Evolutionary conservation across 64 coral and sea anemone species (phyloP).

Genomic region (Porites lutea): DNA sequence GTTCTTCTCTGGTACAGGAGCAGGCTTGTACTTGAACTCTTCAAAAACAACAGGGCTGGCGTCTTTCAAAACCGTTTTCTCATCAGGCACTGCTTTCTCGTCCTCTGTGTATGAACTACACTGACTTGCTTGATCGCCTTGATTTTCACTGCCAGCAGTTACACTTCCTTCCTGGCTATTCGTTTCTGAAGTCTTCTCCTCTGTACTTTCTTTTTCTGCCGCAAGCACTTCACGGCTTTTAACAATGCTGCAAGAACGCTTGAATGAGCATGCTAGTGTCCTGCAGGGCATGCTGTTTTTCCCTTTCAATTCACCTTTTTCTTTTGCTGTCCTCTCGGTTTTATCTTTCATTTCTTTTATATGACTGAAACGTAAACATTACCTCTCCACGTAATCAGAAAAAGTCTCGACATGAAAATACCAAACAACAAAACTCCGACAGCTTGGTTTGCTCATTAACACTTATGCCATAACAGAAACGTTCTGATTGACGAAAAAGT

Average conservation of each 20-base stretch:
- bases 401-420: background rate
- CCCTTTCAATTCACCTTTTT: conserved; percentile 18
- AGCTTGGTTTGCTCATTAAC: too few species aligned
- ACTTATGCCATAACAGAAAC: too few species aligned
- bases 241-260: conserved; percentile 61
- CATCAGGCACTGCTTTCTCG: conserved; percentile 3
- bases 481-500: too few species aligned
- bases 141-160: background rate
- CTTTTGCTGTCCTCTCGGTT: conserved; percentile 7
- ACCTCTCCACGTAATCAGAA: conserved; percentile 14
- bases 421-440: background rate
- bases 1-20: conserved; percentile 47
- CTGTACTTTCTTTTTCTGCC: background rate
- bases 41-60: background rate
- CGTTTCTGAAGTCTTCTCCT: background rate
- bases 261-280: conserved; percentile 45
- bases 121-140: background rate
- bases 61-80: too few species aligned
- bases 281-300: conserved; percentile 1
- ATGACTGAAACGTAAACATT: conserved; percentile 39
- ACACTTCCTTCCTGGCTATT: background rate
- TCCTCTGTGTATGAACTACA: conserved; percentile 36
- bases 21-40: conserved; percentile 57
- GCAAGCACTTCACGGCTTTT: conserved; percentile 30
- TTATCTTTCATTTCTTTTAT: conserved; percentile 10